These are phyloP conservation scores for Ophion obscuratus DNA, from an alignment of 2,888 invertebrate species.

Conservation along the genomic window DNA sequence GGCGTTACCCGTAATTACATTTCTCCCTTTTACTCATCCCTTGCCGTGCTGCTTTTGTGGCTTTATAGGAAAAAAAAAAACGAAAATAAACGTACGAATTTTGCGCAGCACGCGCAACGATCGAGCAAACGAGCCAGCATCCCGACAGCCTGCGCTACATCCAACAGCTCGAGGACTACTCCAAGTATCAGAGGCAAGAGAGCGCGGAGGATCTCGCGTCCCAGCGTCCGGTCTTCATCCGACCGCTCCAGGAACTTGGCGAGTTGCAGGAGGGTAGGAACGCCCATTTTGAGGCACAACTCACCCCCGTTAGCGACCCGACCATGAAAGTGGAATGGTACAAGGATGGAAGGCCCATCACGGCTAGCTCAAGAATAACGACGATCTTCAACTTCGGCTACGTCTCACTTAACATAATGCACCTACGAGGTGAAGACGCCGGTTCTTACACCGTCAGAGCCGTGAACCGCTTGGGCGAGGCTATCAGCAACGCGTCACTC, in stretches of 20 bases:
- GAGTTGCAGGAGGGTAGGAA: constrained; percentile 95
- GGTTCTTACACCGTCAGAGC: constrained; percentile 97
- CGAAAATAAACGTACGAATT: not conserved
- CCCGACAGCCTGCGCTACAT: constrained; percentile 96
- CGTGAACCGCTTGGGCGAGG: constrained; percentile 95
- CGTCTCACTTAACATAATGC: constrained; percentile 99
- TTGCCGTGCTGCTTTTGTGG: not conserved
- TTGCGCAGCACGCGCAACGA: constrained; percentile 89
- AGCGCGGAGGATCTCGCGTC: constrained; percentile 92
- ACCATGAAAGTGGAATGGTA: constrained; percentile 98
- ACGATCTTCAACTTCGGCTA: constrained; percentile 99
- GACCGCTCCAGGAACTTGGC: constrained; percentile 93
- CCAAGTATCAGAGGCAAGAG: constrained; percentile 93
- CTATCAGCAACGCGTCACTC: constrained; percentile 92
- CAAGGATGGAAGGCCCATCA: constrained; percentile 97
- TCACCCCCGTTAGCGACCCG: constrained; percentile 96
- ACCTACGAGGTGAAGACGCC: constrained; percentile 99
- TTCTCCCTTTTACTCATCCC: not conserved
- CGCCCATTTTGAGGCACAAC: constrained; percentile 96
- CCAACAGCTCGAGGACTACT: constrained; percentile 95
- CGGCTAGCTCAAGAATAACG: constrained; percentile 98
- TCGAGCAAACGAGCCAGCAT: constrained; percentile 95
- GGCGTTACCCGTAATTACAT: constrained; percentile 87
- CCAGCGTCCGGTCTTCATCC: constrained; percentile 94
- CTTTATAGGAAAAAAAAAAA: not conserved